Evolutionary conservation across 1,140 invertebrate genomes (phyloP).

Genomic region (Aphis craccivora): DNA sequence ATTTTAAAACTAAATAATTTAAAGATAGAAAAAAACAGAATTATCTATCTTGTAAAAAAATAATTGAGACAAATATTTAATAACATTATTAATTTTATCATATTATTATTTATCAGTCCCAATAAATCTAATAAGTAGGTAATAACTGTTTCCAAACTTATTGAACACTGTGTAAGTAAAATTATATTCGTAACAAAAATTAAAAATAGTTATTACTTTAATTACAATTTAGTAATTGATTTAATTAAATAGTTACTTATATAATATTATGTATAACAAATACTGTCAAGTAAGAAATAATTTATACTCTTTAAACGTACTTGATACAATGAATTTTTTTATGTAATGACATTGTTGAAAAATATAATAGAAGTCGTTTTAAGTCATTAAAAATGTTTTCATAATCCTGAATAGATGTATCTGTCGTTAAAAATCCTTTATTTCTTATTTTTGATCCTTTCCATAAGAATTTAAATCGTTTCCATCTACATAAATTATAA

Average conservation of each 20-base stretch:
- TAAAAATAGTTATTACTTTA: neutral
- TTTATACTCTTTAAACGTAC: neutral
- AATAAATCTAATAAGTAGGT: too few relatives aligned
- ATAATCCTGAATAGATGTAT: slow-evolving; percentile 24
- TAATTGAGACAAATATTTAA: too few relatives aligned
- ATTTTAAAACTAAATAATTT: neutral
- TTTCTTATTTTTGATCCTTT: slow-evolving; percentile 5
- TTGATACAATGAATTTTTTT: slow-evolving; percentile 31
- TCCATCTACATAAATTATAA: slow-evolving; percentile 35
- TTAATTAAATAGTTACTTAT: neutral
- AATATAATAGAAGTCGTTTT: slow-evolving; percentile 27
- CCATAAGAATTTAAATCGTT: slow-evolving; percentile 37
- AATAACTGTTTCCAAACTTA: too few relatives aligned
- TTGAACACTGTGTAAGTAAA: too few relatives aligned
- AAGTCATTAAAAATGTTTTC: slow-evolving; percentile 42
- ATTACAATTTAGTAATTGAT: neutral
- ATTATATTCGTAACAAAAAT: neutral
- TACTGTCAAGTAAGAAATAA: neutral
- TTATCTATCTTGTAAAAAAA: neutral
- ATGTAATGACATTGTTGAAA: neutral
- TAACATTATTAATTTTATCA: too few relatives aligned
- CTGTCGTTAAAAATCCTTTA: neutral
- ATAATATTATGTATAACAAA: neutral
- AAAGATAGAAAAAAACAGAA: neutral
- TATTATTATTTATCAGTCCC: too few relatives aligned